phyloP scores from a whole-genome alignment of 1,140 invertebrate genomes.

The Paracyclopina nana region DNA sequence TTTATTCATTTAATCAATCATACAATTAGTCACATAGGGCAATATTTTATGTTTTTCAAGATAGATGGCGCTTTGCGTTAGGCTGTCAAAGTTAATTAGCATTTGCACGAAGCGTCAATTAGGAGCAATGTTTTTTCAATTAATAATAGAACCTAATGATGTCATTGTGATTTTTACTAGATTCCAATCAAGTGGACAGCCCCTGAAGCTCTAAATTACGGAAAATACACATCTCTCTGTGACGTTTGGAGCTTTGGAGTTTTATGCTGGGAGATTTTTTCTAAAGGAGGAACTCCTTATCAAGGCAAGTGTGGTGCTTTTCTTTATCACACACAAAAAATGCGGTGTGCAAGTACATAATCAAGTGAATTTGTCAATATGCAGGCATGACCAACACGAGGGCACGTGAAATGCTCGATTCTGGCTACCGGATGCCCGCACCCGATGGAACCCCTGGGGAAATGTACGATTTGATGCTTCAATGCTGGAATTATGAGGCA shows the following conservation, averaged over 20 bases:
- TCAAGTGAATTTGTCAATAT: neutral
- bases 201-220: constrained; percentile 85
- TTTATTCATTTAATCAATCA: neutral
- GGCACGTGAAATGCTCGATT: constrained; percentile 77
- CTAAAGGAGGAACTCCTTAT: constrained; percentile 76
- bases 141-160: neutral
- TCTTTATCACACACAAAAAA: neutral
- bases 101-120: too few relatives aligned
- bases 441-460: constrained; percentile 68
- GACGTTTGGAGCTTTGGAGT: constrained; percentile 98
- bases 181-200: constrained; percentile 97
- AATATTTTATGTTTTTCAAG: too few relatives aligned
- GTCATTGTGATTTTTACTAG: constrained; percentile 26
- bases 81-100: too few relatives aligned
- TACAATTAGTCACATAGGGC: too few relatives aligned
- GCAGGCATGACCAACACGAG: constrained; percentile 43
- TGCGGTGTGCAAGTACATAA: neutral
- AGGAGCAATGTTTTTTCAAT: too few relatives aligned
- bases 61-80: too few relatives aligned
- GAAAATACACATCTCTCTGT: constrained; percentile 86
- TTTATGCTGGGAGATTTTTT: constrained; percentile 91
- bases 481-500: constrained; percentile 81
- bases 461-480: constrained; percentile 71
- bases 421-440: constrained; percentile 80
- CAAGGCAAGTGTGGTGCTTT: constrained; percentile 45